Percentiles rank a stretch among this genome's conserved stretches.
Evolutionary conservation across 2,113 vertebrate species (phyloP).

Genomic region (Solea senegalensis): DNA sequence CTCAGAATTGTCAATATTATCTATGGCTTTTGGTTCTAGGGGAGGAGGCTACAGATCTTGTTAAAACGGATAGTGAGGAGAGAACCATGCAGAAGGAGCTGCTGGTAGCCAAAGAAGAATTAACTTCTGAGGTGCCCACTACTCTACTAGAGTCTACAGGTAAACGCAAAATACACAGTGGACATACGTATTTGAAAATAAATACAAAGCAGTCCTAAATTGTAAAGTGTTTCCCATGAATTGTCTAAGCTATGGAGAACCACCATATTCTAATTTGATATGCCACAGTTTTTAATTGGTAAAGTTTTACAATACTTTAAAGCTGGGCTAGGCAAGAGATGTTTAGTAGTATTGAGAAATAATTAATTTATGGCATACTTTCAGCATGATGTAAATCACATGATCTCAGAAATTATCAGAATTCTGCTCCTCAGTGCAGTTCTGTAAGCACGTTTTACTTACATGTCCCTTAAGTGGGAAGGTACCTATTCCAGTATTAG

Average conservation of each 20-base stretch:
- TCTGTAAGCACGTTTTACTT: no score
- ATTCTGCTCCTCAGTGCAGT: no score
- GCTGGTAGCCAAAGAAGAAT: conserved; percentile 34
- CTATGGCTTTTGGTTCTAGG: conserved; percentile 49
- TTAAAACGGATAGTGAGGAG: conserved; percentile 47
- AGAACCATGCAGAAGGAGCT: conserved; percentile 43
- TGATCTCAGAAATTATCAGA: no score
- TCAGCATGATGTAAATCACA: no score
- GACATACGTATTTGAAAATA: conserved; percentile 24
- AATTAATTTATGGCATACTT: no score
- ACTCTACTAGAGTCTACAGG: conserved; percentile 51
- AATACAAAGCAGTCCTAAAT: conserved; percentile 23
- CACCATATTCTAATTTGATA: no score
- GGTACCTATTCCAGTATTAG: no score
- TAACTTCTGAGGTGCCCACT: conserved; percentile 31
- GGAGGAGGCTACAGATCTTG: conserved; percentile 48
- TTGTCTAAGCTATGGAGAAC: neutral
- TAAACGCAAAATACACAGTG: conserved; percentile 48
- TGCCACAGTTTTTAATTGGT: no score
- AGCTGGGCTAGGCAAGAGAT: no score
- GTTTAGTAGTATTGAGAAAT: no score
- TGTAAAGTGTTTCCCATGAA: neutral
- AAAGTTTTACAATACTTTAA: no score
- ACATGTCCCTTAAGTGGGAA: no score
- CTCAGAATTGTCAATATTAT: neutral